These are phyloP conservation scores for Hycleus cichorii DNA, from an alignment of 1,140 invertebrate genomes.

Conservation along the genomic window DNA sequence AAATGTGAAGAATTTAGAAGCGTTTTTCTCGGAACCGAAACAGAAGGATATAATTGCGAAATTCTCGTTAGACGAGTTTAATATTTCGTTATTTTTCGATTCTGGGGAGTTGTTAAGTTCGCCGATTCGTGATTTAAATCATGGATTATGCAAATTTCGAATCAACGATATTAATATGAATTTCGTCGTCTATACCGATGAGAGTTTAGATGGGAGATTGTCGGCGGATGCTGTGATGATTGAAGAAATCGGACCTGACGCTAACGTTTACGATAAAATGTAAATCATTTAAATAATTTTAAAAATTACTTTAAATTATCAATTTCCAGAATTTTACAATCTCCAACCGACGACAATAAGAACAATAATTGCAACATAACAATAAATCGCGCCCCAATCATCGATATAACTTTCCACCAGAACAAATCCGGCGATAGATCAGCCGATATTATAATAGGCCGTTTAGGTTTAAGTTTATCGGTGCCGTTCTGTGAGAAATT, in stretches of 20 bases:
- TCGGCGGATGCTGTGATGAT: conserved; percentile 61
- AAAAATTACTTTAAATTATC: not conserved
- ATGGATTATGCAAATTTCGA: conserved; percentile 62
- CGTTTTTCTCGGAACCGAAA: conserved; percentile 63
- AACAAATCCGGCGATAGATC: conserved; percentile 55
- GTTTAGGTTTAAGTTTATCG: conserved; percentile 63
- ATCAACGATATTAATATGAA: conserved; percentile 60
- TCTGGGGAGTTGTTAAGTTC: conserved; percentile 68
- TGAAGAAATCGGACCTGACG: conserved; percentile 65
- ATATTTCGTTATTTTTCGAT: conserved; percentile 63
- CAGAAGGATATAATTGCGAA: conserved; percentile 51
- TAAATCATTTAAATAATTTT: conserved; percentile 11
- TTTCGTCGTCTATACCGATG: conserved; percentile 61
- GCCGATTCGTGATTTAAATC: conserved; percentile 63
- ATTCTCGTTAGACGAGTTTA: conserved; percentile 57
- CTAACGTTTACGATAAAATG: conserved; percentile 33
- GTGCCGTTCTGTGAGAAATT: conserved; percentile 64
- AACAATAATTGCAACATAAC: conserved; percentile 54
- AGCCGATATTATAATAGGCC: conserved; percentile 63
- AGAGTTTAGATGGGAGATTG: conserved; percentile 62
- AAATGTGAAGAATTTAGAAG: conserved; percentile 62
- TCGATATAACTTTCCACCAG: conserved; percentile 57
- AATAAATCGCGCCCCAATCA: conserved; percentile 57
- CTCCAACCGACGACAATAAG: conserved; percentile 51
- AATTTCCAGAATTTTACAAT: conserved; percentile 57